Evolutionary conservation across 2,113 vertebrate species (phyloP).

Genomic region (Grammomys surdaster): DNA sequence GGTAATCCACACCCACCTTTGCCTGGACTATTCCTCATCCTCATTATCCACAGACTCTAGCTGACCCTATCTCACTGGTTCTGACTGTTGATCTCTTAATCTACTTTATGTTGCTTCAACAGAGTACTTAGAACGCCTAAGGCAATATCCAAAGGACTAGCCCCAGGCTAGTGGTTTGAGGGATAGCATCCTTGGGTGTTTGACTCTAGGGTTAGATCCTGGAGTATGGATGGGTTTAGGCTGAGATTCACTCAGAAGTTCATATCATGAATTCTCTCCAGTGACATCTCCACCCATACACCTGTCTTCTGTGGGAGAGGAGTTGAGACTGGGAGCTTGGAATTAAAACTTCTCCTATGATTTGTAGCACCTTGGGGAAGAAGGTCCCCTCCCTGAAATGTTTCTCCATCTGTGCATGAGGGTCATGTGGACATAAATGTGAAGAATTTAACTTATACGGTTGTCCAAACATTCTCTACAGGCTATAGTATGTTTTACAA

Average conservation of each 20-base stretch:
- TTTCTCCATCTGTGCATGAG: not conserved
- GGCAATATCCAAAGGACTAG: not conserved
- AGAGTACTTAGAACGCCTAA: not conserved
- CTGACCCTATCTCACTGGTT: not conserved
- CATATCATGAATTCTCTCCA: not conserved
- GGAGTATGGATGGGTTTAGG: not conserved
- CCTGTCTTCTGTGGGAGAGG: not conserved
- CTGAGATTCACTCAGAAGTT: not conserved
- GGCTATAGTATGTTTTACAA: conserved; percentile 12
- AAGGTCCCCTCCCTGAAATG: not conserved
- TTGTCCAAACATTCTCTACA: not conserved
- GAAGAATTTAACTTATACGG: not conserved
- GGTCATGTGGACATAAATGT: not conserved
- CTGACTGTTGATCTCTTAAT: not conserved
- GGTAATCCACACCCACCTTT: not conserved
- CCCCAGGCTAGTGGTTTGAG: not conserved
- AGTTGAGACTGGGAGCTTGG: not conserved
- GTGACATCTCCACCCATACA: not conserved
- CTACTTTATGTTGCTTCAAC: not conserved
- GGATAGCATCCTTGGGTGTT: not conserved
- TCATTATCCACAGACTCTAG: not conserved
- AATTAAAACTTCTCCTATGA: not conserved
- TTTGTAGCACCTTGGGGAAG: not conserved
- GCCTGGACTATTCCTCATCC: not conserved
- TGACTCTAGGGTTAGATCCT: not conserved